Evolutionary conservation across 2,888 invertebrate species (phyloP), one percentile per base, ranked within the genome.

Genomic region (Mythimna vitellina): DNA sequence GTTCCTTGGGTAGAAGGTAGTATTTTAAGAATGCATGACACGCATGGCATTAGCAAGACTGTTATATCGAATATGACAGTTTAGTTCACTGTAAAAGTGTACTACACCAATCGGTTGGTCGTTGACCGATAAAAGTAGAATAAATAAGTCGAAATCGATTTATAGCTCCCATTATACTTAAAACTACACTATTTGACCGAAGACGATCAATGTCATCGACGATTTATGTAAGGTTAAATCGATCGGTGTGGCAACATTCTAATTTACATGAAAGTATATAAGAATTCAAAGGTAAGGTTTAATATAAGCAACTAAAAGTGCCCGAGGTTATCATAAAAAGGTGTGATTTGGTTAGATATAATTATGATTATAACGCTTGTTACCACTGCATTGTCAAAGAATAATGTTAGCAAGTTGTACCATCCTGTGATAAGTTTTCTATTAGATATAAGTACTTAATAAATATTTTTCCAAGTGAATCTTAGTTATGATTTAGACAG

Each of bases 381-480:
- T 73, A 80, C 64, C 80, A 73, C 65, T 70, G 60, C 72, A 68
- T 76, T 69, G 53, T 70, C 35, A 60, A 70, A 56, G 46, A 60
- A 70, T 63, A 78, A 72, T 76, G 29, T 65, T 61, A 63, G 57
- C 12, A 65, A 70, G 42, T 70, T 70, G 58, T 74, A 70, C 51
- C 61, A 65, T 80, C 68, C 83, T 83, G 83, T 84, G 83, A 84
- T 84, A 84, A 82, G 85, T 57, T 77, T 62, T 83, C 70, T 65
- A 29, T 70, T 83, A 80, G 80, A 32, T 69, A 20, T 73, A 65
- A 78, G 78, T 79, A 79, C 78, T 82, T 82, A 78, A 73, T 70
- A 56, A 79, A 76, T 67, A 32, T 61, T 65, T 79, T 57, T 65
- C 80, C 70, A 83, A 83, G 83, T 81, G 83, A 83, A 79, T 66